Conservation (phyloP, 1,140 invertebrate genomes). For the Metopolophium dirhodum region DNA sequence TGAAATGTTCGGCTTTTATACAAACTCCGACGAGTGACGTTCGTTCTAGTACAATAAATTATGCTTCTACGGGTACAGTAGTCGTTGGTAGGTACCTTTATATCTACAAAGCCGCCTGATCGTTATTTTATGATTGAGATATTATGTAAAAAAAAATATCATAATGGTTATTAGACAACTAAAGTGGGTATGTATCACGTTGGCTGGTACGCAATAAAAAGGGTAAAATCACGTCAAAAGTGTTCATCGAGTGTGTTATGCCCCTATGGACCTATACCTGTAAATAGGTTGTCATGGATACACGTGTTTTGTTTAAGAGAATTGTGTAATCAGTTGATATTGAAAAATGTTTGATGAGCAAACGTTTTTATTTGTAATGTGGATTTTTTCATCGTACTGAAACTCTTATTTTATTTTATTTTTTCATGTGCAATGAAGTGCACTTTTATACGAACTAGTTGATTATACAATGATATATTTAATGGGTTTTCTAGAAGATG, state of each 20-base stretch:
- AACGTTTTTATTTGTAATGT: not conserved
- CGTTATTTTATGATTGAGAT: not conserved
- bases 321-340: not conserved
- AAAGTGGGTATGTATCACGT: not conserved
- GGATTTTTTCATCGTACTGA: not conserved
- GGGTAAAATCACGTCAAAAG: not conserved
- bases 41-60: not conserved
- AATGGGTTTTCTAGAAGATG: not conserved
- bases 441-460: not conserved
- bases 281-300: not conserved
- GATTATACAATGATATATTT: not conserved
- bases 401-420: not conserved
- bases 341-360: not conserved
- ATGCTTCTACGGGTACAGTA: not conserved
- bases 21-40: not conserved
- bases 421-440: not conserved
- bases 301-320: not conserved
- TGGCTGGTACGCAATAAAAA: not conserved
- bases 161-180: not conserved
- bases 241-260: not conserved
- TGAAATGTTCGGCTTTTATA: not conserved
- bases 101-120: not conserved
- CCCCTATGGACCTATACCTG: not conserved
- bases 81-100: not conserved
- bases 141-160: not conserved